phyloP scores from a whole-genome alignment of 2,797 vertebrate species.

The Hippocampus kuda region DNA sequence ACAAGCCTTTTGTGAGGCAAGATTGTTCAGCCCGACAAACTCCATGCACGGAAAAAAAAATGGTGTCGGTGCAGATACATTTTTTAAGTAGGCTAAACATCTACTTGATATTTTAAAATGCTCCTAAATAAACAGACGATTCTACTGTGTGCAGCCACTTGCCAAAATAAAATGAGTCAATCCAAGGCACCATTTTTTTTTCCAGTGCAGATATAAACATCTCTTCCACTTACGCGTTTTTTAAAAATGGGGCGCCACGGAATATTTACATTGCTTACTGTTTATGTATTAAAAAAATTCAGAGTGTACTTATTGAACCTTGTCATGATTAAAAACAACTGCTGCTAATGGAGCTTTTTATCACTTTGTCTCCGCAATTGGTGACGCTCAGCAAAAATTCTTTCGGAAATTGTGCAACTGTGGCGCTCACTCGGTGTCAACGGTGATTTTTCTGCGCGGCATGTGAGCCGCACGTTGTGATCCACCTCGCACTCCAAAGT shows the following conservation, averaged over 20 bases:
- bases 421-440: not conserved
- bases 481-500: not conserved
- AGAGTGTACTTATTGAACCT: no score
- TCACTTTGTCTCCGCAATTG: not conserved
- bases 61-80: no score
- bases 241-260: not conserved
- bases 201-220: not conserved
- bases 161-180: no score
- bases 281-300: not conserved
- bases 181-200: no score
- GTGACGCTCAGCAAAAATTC: not conserved
- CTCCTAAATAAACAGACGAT: no score
- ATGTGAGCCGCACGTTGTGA: not conserved
- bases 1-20: not conserved
- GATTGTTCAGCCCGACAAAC: not conserved
- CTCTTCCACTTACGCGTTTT: no score
- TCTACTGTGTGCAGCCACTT: no score
- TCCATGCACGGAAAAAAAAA: not conserved
- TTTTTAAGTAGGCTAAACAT: no score
- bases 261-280: not conserved
- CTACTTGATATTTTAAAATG: no score
- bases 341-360: not conserved
- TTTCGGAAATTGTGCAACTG: not conserved
- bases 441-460: not conserved
- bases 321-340: no score